Base-by-base conservation (phyloP, 1,140 invertebrate species). In the Brachionus rubens region DNA sequence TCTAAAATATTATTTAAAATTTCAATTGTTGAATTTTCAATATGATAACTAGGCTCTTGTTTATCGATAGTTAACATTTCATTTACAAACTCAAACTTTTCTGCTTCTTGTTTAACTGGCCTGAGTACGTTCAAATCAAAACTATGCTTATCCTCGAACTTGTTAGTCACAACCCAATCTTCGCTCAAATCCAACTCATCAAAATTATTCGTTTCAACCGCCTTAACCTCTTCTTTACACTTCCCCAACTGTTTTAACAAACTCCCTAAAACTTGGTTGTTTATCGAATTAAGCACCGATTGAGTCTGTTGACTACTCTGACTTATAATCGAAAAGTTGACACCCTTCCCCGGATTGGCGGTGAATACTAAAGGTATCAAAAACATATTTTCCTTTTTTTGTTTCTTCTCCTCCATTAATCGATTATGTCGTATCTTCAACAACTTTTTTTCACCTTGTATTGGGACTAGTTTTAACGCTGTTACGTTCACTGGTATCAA, bases 371-470 rank as follows among this genome's bases (percentile, higher is more conserved):
- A 2, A 16, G 68, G 68, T 30, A 72, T 50, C 1, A 72, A 28
- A 33, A 40, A 54, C 5, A 72, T 2, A 5, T 36, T 54, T 33
- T 59, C 54, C 50, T 72, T 48, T 21, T 54, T 54, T 14, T 48
- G 12, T 16, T 26, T 33, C 16, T 36, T 21, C 28, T 54, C 46
- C 14, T 72, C 36, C 7, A 50, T n/a, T 0, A 40, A 12, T 36
- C 30, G 68, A 50, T 33, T 72, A n/a, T 50, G 30, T 50, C 46
- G 9, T 12, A 50, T 54, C 30, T 54, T 72, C 10, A 54, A 28
- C 2, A 72, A 28, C 19, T 72, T 72, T 54, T 72, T 72, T 41
- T 72, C 68, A 28, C 68, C 68, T 26, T 72, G 68, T 1, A 72
- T 54, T 3, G 68, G 68, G 24, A 72, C 46, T 41, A 72, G 28